Conservation (phyloP, 2,888 invertebrate species). For the Ormyrus pomaceus region DNA sequence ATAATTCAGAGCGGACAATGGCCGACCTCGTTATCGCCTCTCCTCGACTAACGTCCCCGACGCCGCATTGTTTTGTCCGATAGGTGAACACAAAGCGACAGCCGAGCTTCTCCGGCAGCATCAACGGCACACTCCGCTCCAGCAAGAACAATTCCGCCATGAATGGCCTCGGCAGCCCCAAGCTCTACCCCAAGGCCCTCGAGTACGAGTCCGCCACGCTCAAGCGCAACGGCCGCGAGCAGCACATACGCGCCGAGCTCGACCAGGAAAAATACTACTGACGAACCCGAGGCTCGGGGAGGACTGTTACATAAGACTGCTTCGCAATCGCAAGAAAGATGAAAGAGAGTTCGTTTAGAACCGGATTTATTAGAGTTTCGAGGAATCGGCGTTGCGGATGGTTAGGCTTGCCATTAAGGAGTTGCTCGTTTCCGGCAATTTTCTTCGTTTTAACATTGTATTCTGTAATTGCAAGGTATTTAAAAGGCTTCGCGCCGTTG, state of each 20-base stretch:
- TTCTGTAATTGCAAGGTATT: too few relatives aligned
- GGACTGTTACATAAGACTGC: too few relatives aligned
- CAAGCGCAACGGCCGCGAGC: conserved; percentile 84
- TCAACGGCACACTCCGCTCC: conserved; percentile 76
- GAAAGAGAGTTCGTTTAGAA: too few relatives aligned
- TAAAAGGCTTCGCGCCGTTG: too few relatives aligned
- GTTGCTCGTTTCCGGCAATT: too few relatives aligned
- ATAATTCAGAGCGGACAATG: neutral
- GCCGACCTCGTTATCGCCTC: too few relatives aligned
- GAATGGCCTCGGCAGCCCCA: conserved; percentile 79
- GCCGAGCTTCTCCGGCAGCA: conserved; percentile 82
- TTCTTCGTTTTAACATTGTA: too few relatives aligned
- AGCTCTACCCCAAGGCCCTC: conserved; percentile 83
- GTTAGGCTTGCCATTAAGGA: too few relatives aligned
- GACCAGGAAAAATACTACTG: conserved; percentile 82
- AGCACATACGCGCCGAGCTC: conserved; percentile 79
- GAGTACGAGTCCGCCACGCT: conserved; percentile 89
- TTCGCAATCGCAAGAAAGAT: neutral
- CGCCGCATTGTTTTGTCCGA: conserved; percentile 53
- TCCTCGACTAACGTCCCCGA: neutral
- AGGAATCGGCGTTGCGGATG: too few relatives aligned
- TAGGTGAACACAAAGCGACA: conserved; percentile 79
- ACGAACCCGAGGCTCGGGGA: neutral
- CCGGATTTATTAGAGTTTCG: too few relatives aligned
- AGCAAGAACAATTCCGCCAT: conserved; percentile 78